Percentiles rank a stretch among this genome's conserved stretches.
These are phyloP conservation scores for Enteromius treurensis DNA, from an alignment of 2,797 vertebrate species.

Conservation along the genomic window DNA sequence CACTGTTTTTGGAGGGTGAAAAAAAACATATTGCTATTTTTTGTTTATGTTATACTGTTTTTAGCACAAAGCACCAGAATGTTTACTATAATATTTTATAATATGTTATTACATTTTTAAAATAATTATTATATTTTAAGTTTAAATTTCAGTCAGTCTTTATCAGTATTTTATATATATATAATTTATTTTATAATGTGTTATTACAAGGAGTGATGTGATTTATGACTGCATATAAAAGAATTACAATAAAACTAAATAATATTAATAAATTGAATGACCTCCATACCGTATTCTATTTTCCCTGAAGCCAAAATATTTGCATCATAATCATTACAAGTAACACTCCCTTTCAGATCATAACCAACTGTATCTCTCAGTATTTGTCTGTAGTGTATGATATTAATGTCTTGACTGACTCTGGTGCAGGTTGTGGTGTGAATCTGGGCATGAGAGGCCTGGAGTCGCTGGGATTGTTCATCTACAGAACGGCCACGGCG, in stretches of 20 bases:
- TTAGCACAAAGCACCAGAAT: not conserved
- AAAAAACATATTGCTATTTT: not conserved
- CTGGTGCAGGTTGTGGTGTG: slow-evolving; percentile 76
- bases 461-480: slow-evolving; percentile 80
- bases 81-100: not conserved
- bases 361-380: not conserved
- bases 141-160: too few relatives aligned
- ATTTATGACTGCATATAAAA: not conserved
- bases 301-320: not conserved
- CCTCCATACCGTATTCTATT: too few relatives aligned
- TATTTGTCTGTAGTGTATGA: not conserved
- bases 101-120: too few relatives aligned
- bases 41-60: not conserved
- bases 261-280: not conserved
- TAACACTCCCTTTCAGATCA: not conserved
- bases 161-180: too few relatives aligned
- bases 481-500: slow-evolving; percentile 80
- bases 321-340: not conserved
- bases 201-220: too few relatives aligned
- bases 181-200: too few relatives aligned
- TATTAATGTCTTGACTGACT: slow-evolving; percentile 4
- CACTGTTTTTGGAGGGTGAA: not conserved
- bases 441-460: slow-evolving; percentile 81
- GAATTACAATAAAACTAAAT: not conserved
- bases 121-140: not conserved